A percentile compares a stretch with the other conserved stretches of the same genome.
Conservation (phyloP, 2,797 vertebrate genomes). For the Pseudochaenichthys georgianus region DNA sequence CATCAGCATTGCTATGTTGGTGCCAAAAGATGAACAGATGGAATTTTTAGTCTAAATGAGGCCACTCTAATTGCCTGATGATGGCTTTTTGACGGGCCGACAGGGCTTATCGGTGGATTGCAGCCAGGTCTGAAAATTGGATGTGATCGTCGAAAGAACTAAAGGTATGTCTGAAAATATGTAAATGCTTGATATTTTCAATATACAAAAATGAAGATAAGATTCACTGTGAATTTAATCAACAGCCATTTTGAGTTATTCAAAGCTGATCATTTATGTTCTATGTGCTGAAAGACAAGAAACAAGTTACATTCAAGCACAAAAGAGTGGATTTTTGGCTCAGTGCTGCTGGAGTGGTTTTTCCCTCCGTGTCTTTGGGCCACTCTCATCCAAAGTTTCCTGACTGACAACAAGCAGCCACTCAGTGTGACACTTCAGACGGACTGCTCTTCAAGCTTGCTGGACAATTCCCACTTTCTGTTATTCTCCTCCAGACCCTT, state of each 20-base stretch:
- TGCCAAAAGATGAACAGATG: constrained; percentile 19
- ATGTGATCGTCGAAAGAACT: constrained; percentile 5
- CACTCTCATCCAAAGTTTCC: not conserved
- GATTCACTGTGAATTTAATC: not conserved
- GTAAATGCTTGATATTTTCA: not conserved
- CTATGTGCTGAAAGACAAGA: not conserved
- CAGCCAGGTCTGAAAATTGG: constrained; percentile 1
- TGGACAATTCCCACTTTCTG: not conserved
- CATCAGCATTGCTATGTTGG: not conserved
- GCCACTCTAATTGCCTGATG: constrained; percentile 35
- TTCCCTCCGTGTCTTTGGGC: constrained; percentile 10
- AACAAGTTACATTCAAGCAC: not conserved
- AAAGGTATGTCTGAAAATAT: not conserved
- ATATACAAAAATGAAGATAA: not conserved
- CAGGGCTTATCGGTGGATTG: not conserved
- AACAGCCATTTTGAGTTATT: not conserved
- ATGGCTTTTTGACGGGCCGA: constrained; percentile 9
- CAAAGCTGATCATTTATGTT: not conserved
- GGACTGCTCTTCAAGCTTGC: constrained; percentile 3
- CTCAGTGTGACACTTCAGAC: constrained; percentile 13
- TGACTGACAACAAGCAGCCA: constrained; percentile 21
- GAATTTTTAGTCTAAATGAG: constrained; percentile 7
- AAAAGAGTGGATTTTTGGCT: not conserved
- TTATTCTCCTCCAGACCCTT: constrained; percentile 1
- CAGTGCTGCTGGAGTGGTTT: constrained; percentile 10